Conservation (phyloP, 1,140 invertebrate genomes). For the Zaprionus lachaisei region DNA sequence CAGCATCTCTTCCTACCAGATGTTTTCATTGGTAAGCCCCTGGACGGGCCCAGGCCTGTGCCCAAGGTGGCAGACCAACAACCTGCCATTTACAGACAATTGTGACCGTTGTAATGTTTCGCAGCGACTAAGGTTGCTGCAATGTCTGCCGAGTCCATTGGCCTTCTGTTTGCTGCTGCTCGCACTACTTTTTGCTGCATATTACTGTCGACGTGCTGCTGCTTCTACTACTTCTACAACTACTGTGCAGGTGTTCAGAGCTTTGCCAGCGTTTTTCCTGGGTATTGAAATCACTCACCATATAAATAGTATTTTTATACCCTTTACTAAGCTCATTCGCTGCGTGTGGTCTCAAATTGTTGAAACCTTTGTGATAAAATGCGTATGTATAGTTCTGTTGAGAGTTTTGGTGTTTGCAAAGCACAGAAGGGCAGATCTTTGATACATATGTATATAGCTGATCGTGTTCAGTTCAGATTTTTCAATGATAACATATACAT, state of each 20-base stretch:
- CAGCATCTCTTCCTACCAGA: constrained; percentile 51
- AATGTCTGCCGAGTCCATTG: constrained; percentile 61
- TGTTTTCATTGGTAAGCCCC: constrained; percentile 70
- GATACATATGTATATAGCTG: too few relatives aligned
- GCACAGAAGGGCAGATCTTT: too few relatives aligned
- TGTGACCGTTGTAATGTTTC: constrained; percentile 39
- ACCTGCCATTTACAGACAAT: constrained; percentile 64
- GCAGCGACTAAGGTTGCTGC: constrained; percentile 30
- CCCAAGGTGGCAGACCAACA: constrained; percentile 27
- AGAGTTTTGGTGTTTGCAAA: background rate
- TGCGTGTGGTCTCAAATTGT: constrained; percentile 68
- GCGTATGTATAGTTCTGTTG: constrained; percentile 34
- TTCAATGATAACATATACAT: too few relatives aligned
- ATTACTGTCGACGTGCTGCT: constrained; percentile 44
- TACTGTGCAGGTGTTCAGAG: constrained; percentile 66
- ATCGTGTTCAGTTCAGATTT: too few relatives aligned
- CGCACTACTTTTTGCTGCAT: constrained; percentile 76
- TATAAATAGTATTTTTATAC: constrained; percentile 73
- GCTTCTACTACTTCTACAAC: constrained; percentile 51
- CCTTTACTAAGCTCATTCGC: constrained; percentile 46
- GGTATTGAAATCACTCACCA: constrained; percentile 78
- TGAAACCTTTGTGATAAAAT: constrained; percentile 39
- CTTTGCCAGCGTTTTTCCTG: constrained; percentile 61
- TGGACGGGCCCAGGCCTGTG: constrained; percentile 20
- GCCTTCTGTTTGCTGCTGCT: constrained; percentile 66